Evolutionary conservation across 2,113 vertebrate genomes (phyloP).

Genomic region (Amphilophus citrinellus): DNA sequence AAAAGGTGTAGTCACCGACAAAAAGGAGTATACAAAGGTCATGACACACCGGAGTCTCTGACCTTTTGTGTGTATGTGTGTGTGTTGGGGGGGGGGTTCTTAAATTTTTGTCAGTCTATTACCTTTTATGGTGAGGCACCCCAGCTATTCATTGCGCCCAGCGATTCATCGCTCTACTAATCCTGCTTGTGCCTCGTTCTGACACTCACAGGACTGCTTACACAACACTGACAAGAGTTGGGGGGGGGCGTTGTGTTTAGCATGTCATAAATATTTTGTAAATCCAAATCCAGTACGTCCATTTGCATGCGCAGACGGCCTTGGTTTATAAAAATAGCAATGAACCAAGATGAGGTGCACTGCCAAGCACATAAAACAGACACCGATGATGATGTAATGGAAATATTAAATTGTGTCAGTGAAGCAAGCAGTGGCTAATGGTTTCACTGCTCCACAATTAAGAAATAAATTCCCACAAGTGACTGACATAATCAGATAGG

Average conservation of each 20-base stretch:
- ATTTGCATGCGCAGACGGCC: slow-evolving; percentile 28
- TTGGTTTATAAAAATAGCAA: slow-evolving; percentile 34
- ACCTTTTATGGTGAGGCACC: slow-evolving; percentile 81
- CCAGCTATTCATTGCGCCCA: slow-evolving; percentile 62
- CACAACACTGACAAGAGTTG: slow-evolving; percentile 50
- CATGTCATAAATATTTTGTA: slow-evolving; percentile 65
- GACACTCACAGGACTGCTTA: slow-evolving; percentile 49
- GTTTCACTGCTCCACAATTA: neutral
- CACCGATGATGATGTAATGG: slow-evolving; percentile 17
- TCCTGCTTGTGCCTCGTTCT: slow-evolving; percentile 45
- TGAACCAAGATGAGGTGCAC: slow-evolving; percentile 6
- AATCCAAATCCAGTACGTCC: slow-evolving; percentile 46
- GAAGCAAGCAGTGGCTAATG: slow-evolving; percentile 13
- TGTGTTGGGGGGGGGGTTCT: neutral
- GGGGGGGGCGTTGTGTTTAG: slow-evolving; percentile 43
- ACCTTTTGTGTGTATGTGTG: neutral
- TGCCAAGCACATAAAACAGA: slow-evolving; percentile 41
- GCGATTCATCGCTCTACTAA: slow-evolving; percentile 59
- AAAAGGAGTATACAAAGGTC: slow-evolving; percentile 28
- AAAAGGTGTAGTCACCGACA: slow-evolving; percentile 17
- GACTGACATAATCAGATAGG: slow-evolving; percentile 61
- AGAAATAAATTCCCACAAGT: slow-evolving; percentile 39
- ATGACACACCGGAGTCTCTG: slow-evolving; percentile 15
- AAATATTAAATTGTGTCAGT: slow-evolving; percentile 26
- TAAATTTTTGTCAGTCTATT: slow-evolving; percentile 26